phyloP scores from a whole-genome alignment of 1,140 invertebrate species.

The Drosophila pectinifera region DNA sequence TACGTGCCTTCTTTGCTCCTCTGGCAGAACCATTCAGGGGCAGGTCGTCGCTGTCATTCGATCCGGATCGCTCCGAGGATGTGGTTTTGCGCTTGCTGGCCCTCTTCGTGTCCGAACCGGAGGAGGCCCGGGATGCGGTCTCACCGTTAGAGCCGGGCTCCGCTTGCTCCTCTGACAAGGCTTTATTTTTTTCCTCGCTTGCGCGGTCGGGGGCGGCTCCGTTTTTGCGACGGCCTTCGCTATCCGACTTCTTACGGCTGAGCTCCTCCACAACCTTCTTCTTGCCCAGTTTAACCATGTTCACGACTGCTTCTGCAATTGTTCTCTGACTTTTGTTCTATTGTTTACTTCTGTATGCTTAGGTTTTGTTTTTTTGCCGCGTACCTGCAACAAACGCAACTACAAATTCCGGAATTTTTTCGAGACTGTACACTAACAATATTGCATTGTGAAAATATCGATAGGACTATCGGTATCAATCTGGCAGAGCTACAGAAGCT shows the following conservation, averaged over 20 bases:
- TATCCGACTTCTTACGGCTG: conserved; percentile 37
- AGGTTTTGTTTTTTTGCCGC: conserved; percentile 15
- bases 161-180: not conserved
- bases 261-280: conserved; percentile 48
- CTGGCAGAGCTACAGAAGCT: not conserved
- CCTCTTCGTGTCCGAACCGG: conserved; percentile 5
- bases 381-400: conserved; percentile 12
- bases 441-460: not conserved
- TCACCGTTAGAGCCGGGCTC: conserved; percentile 11
- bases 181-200: conserved; percentile 44
- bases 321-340: not conserved
- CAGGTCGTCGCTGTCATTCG: conserved; percentile 57
- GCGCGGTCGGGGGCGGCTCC: conserved; percentile 43
- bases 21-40: conserved; percentile 53
- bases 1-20: conserved; percentile 43
- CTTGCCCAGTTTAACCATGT: conserved; percentile 62
- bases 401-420: conserved; percentile 13
- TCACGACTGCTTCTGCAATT: not conserved
- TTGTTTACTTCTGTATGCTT: conserved; percentile 3
- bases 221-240: conserved; percentile 27
- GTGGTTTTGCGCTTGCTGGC: conserved; percentile 24
- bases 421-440: conserved; percentile 26
- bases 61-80: conserved; percentile 17
- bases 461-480: not conserved
- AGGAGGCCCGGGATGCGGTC: conserved; percentile 1